Evolutionary conservation across 2,797 vertebrate genomes (phyloP), one percentile per base, ranked within the genome.

Genomic region (Hybognathus amarus): DNA sequence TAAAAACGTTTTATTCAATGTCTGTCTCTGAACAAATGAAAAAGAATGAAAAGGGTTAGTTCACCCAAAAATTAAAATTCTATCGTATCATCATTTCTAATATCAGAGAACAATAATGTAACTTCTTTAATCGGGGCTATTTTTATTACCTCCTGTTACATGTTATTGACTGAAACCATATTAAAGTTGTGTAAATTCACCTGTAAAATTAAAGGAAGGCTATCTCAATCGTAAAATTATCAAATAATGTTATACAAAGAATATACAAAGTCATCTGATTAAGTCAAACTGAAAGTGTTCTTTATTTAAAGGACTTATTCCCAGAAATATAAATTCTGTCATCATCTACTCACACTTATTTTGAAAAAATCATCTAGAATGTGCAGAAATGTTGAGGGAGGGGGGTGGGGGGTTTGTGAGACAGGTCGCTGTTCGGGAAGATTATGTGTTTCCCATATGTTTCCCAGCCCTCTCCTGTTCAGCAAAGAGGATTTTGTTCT

Each of bases 401-500:
- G 1, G 30, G 30, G 30, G 1, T 30, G 30, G 33, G 5, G 36
- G 36, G 36, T 6, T 6, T 36, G 36, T 36, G 24, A 61, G 24
- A 30, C 15, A 61, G 13, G 24, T 13, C 6, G 7, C 24, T 63
- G 61, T 63, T 63, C 6, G 15, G 13, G 61, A 63, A 63, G 27
- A 63, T 30, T 30, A 63, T 59, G 22, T 10, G 22, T 59, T 59
- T 11, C 22, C 6, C 11, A 63, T 52, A 52, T 52, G 50, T 70
- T 80, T 30, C 12, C 18, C 68, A 78, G 69, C 71, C 63, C 18
- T 74, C 59, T 86, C 77, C 40, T 77, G 71, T 81, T 78, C 82
- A 83, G 82, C 75, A 83, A 85, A 68, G 74, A 33, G 42, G 42
- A 54, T 76, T 79, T 79, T 63, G 17, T 76, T 85, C n/a, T 63